Base-by-base conservation (phyloP, 2,888 invertebrate genomes). In the Drosophila melanosoma region DNA sequence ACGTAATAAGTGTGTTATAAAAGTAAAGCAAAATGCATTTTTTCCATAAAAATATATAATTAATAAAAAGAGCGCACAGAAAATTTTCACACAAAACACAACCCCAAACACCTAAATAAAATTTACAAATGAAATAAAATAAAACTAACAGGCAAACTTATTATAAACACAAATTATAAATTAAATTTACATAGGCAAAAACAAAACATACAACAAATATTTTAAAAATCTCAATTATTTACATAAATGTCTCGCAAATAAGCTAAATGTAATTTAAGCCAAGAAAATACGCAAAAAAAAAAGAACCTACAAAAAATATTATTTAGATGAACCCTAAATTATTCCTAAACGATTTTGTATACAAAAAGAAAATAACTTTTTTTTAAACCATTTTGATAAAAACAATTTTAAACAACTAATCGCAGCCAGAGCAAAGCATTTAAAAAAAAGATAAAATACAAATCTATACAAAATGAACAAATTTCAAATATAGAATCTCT, bases 221-320 rank as follows among this genome's bases (percentile, higher is more conserved):
- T 85, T 89, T 71, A 77, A 80, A 85, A 88, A 83, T 87, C 90
- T 89, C 90, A 87, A 87, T 90, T 90, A 87, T 87, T 87, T 90
- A 87, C 89, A 89, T 89, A 87, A 90, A 90, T 87, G 89, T 90
- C 89, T 87, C 89, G 87, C 83, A 87, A 76, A 74, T 90, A 87
- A 90, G 90, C 87, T 87, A 89, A 86, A 82, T 74, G 71, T 82
- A 82, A 81, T 81, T 67, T 78, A 83, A 81, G 81, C 54, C 70
- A 69, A 78, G 51, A 81, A 81, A 74, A 74, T 76, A 76, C 72
- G 79, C 80, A 77, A 74, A 57, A 74, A 48, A 65, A 64, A 49
- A 64, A 65, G 62, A 49, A 57, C 40, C 35, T 20, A 64, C 38
- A 69, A 58, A 86, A 64, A 67, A 58, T 64, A 67, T 79, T 81